Evolutionary conservation across 2,113 vertebrate species (phyloP).

Genomic region (Poeciliopsis retropinna): DNA sequence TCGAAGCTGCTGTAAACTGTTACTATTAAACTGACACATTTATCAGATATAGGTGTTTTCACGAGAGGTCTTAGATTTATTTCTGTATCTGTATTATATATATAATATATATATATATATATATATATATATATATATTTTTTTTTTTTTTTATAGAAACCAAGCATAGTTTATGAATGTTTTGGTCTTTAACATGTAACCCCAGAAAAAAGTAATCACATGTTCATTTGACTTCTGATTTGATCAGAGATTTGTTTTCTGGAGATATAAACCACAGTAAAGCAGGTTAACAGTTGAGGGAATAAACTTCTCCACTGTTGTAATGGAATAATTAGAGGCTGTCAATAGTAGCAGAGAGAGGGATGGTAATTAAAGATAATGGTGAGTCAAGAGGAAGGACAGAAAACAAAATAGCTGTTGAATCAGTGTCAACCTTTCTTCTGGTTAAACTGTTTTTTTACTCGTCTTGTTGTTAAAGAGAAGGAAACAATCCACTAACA

Average conservation of each 20-base stretch:
- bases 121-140: too few species aligned
- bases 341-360: background rate
- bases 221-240: conserved; percentile 2
- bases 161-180: background rate
- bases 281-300: conserved; percentile 6
- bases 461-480: conserved; percentile 26
- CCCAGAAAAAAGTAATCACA: conserved; percentile 1
- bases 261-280: conserved; percentile 1
- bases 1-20: background rate
- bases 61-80: background rate
- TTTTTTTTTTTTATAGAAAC: too few species aligned
- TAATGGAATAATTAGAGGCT: conserved; percentile 20
- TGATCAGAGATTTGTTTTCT: conserved; percentile 22
- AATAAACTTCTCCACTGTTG: conserved; percentile 9
- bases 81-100: background rate
- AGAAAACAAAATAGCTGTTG: conserved; percentile 11
- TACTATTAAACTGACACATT: background rate
- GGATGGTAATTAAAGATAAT: background rate
- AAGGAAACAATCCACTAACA: background rate
- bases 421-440: conserved; percentile 11
- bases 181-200: conserved; percentile 12
- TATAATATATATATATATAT: too few species aligned
- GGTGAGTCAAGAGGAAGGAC: background rate
- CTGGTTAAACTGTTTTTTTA: conserved; percentile 29
- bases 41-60: background rate